Conservation (phyloP, 2,888 invertebrate genomes). For the Zaprionus lineosus region DNA sequence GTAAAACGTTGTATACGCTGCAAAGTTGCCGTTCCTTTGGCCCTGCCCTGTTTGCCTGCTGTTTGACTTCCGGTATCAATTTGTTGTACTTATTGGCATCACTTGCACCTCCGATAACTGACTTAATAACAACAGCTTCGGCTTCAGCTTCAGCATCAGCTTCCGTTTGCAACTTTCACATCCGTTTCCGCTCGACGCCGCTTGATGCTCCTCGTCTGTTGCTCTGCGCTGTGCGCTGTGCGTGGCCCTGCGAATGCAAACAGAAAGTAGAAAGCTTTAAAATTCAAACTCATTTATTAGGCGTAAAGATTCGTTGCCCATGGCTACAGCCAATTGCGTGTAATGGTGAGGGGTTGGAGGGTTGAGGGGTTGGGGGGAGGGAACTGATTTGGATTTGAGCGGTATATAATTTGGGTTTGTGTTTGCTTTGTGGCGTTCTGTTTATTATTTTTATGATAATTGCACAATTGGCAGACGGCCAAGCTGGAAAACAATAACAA, state of each 20-base stretch:
- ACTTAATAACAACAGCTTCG: conserved; percentile 42
- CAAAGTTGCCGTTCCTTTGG: no score
- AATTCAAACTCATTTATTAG: conserved; percentile 20
- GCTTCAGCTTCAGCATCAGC: conserved; percentile 41
- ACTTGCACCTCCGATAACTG: conserved; percentile 27
- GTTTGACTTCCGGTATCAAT: conserved; percentile 46
- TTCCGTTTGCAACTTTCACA: conserved; percentile 48
- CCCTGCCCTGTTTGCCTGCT: conserved; percentile 11
- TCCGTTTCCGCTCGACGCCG: conserved; percentile 54
- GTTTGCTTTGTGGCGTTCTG: conserved; percentile 27
- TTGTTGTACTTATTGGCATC: conserved; percentile 40
- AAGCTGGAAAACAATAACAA: conserved; percentile 23
- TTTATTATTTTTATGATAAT: conserved; percentile 57
- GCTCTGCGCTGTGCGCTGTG: no score
- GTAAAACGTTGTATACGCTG: conserved; percentile 7
- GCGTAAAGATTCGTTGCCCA: background rate
- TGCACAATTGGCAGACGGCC: conserved; percentile 24
- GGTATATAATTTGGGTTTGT: conserved; percentile 24
- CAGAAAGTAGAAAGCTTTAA: conserved; percentile 26
- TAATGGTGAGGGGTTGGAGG: background rate
- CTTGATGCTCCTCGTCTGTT: no score
- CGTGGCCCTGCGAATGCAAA: conserved; percentile 36
- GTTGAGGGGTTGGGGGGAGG: no score
- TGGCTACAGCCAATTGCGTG: background rate
- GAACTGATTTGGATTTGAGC: conserved; percentile 25